Evolutionary conservation across 1,140 invertebrate species (phyloP), one percentile per base, ranked within the genome.

Genomic region (Uloborus diversus): DNA sequence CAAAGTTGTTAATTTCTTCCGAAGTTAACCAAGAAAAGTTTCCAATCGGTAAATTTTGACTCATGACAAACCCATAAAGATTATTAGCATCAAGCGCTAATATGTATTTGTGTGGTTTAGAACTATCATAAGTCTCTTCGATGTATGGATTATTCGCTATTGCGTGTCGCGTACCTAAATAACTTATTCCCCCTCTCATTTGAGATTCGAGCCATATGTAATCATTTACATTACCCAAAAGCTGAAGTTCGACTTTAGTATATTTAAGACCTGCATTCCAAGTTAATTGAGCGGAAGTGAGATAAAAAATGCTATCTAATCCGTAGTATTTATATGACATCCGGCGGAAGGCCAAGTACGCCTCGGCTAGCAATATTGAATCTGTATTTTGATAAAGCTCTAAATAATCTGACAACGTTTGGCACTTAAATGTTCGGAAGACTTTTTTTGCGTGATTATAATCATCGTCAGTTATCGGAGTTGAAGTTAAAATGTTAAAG

Each of bases 311-410:
- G 0, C 51, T 25, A 42, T 57, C 68, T 42, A 57, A 42, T 1
- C 20, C 30, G 57, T 70, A 70, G 23, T 35, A 35, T 14, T 56
- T 37, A 1, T 57, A 2, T 1, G 49, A 57, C 0, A 25, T 59
- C 28, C 42, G 32, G 14, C 68, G 20, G 28, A 70, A 70, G 13
- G 51, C 11, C 9, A 11, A 25, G 28, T 37, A 57, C 14, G 47
- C 32, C 42, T 70, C 68, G 20, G 68, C 53, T 7, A 70, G 5
- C 30, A 57, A 20, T 25, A 59, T 13, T 7, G 37, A n/a, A 9
- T 59, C 51, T 35, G 23, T 1, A 14, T 57, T 70, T 70, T 70
- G 68, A 28, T 70, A 37, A 14, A 70, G 53, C 14, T 70, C 25
- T 37, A 57, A 30, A 37, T 70, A 70, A 23, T 57, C 51, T 9